Base-by-base conservation (phyloP, 2,113 vertebrate genomes). In the Gorsachius goisagi region DNA sequence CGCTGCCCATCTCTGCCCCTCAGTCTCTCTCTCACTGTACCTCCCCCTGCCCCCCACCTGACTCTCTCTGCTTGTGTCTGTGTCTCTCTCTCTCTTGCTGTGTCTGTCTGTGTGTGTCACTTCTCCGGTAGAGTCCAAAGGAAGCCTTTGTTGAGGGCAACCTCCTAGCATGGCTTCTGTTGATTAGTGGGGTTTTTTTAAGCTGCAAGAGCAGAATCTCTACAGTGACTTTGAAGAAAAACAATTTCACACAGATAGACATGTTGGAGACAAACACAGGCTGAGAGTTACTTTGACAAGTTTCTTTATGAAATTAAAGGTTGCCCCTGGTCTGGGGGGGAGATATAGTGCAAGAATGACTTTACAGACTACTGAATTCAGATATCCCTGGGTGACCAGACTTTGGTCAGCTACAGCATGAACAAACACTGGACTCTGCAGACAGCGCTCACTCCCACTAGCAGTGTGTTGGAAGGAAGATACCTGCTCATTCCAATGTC, bases 261-360 rank as follows among this genome's bases (percentile, higher is more conserved):
- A 7, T 23, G 67, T 55, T 69, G 92, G 73, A 97, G 62, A 97
- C 86, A 96, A 73, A 97, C 71, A 95, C 78, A 71, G 83, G 78
- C 84, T 73, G 13, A 87, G 91, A 84, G 53, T 97, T 76, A 91
- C 91, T 98, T 98, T 98, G 94, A 94, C 58, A 95, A 91, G 92
- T 97, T 98, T 98, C 95, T 98, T 98, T 98, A 98, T 98, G 98
- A 98, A 98, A 98, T 95, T 97, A 97, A 95, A 95, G 96, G 97
- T 96, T 76, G 80, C 85, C 97, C 97, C 96, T 96, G 93, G 79
- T 94, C 81, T 85, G 32, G 83, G 91, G 90, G 93, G 85, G 39
- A 94, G 83, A 75, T 71, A 91, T 90, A 98, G 97, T 98, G 97
- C 97, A 98, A 98, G 97, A 98, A 92, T 92, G 91, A 97, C 90